Evolutionary conservation across 2,888 invertebrate genomes (phyloP).

Genomic region (Euzophera pinguis): DNA sequence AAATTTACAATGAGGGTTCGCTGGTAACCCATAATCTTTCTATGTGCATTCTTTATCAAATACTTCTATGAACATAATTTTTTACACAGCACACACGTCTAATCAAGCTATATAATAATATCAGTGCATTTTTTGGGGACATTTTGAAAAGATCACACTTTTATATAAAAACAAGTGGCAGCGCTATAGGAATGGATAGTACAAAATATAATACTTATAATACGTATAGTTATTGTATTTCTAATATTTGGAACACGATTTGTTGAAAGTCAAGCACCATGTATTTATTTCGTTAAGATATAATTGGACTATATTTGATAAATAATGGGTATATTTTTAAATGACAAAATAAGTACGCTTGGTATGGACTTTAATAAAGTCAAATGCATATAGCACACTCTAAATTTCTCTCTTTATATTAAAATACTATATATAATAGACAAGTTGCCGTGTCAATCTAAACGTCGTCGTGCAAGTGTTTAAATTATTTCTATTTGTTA

Average conservation of each 20-base stretch:
- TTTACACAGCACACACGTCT: background rate
- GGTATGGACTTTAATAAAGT: no score
- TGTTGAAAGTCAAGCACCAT: background rate
- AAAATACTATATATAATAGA: background rate
- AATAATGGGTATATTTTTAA: no score
- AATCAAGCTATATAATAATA: background rate
- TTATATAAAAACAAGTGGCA: slow-evolving; percentile 3
- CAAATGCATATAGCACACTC: background rate
- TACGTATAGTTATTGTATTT: background rate
- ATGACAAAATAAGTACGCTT: no score
- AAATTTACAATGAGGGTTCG: no score
- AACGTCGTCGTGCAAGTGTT: background rate
- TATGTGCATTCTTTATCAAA: no score
- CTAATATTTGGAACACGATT: background rate
- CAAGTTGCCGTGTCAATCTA: slow-evolving; percentile 1
- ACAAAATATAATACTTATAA: background rate
- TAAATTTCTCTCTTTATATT: background rate
- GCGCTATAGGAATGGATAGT: slow-evolving; percentile 2
- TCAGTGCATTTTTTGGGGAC: background rate
- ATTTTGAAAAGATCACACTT: background rate
- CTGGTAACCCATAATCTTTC: no score
- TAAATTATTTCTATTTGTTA: background rate
- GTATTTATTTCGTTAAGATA: background rate
- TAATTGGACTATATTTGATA: background rate
- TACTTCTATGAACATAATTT: no score